Base-by-base conservation (phyloP, 2,888 invertebrate species). In the Andrena camellia region DNA sequence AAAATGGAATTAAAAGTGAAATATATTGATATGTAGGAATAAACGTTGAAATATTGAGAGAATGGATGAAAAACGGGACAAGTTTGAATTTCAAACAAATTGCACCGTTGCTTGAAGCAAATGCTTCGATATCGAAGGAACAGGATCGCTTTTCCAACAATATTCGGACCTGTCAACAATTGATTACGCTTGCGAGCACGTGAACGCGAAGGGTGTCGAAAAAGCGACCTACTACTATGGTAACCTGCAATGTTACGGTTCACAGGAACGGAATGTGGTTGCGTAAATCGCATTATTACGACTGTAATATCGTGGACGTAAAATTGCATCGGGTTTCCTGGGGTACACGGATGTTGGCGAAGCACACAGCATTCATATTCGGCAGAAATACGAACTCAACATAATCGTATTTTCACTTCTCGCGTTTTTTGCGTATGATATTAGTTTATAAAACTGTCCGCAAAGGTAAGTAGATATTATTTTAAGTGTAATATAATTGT, bases 251-350 rank as follows among this genome's bases (percentile, higher is more conserved):
- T 72, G 67, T 73, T 81, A 73, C 57, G 66, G 68, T 76, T 71
- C 69, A 50, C 13, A 33, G 64, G 33, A 29, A 29, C 54, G 77
- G 77, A 67, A 81, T 74, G 69, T 48, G 73, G 77, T 77, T 81
- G 57, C 72, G 66, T 70, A 67, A 81, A 77, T 83, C 66, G 70
- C 31, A 54, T 57, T 67, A 81, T 83, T 74, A 70, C 62, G 62
- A 69, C 69, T 70, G 73, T 57, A 57, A 57, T 57, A 57, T 57
- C 57, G 26, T 20, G 23, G 23, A 57, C 57, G 57, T 23, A 77
- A 83, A 81, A 81, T 74, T 77, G 62, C 76, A 54, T 50, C 64
- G 63, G 64, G 66, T 67, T 67, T 33, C 31, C 59, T 2, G 1
- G 42, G 17, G 42, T 6, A 1, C n/a, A 52, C 13, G 48, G 42